Conservation (phyloP, 2,113 vertebrate genomes). For the Chloropsis cyanopogon region DNA sequence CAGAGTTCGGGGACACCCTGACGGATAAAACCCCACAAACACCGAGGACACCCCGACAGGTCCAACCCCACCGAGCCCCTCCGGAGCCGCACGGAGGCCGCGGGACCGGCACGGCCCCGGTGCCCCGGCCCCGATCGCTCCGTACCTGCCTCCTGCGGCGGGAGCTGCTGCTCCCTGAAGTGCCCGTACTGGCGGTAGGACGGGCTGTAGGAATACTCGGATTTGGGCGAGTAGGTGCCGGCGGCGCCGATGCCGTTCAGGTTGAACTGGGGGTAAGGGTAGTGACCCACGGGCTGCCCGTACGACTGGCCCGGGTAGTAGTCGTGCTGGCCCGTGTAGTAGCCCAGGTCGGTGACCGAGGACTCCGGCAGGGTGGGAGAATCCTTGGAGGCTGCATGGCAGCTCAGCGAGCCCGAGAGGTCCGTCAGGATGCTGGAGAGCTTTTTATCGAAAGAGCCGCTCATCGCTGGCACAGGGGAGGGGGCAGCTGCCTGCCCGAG, state of each 20-base stretch:
- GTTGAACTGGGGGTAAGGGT: conserved; percentile 90
- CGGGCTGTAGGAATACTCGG: conserved; percentile 89
- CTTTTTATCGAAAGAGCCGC: conserved; percentile 94
- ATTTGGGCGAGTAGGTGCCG: conserved; percentile 89
- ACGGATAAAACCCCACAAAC: not conserved
- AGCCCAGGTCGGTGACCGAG: conserved; percentile 94
- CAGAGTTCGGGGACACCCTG: too few species aligned
- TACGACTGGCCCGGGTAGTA: conserved; percentile 95
- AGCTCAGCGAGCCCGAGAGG: conserved; percentile 91
- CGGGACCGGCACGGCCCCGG: rapidly evolving
- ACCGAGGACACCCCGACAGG: rapidly evolving
- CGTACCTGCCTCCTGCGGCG: conserved; percentile 88
- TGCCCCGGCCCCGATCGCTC: not conserved
- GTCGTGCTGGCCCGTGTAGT: conserved; percentile 92
- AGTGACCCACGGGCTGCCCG: conserved; percentile 87
- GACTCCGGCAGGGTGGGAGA: conserved; percentile 95
- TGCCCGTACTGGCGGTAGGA: conserved; percentile 90
- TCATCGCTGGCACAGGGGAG: conserved; percentile 73
- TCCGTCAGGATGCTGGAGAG: conserved; percentile 91
- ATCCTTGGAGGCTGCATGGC: conserved; percentile 94
- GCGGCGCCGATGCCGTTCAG: conserved; percentile 85
- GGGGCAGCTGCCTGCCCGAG: not conserved
- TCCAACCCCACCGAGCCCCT: rapidly evolving
- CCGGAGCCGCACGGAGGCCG: rapidly evolving
- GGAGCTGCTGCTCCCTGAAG: conserved; percentile 91